Conservation (phyloP, 2,113 vertebrate species). For the Larimichthys crocea region DNA sequence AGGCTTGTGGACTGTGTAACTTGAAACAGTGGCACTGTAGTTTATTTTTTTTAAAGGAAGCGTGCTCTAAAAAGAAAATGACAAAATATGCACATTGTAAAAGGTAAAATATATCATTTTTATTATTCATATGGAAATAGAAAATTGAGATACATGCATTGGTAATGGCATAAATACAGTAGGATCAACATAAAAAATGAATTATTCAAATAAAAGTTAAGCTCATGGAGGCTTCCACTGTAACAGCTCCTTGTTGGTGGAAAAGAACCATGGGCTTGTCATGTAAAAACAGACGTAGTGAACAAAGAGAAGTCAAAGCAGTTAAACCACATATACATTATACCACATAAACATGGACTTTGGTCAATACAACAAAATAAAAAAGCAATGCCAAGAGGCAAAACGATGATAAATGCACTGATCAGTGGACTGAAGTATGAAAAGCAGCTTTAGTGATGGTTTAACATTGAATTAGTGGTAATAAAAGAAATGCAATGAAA, state of each 20-base stretch:
- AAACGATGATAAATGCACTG: background rate
- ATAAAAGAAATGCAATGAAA: slow-evolving; percentile 49
- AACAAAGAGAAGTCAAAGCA: slow-evolving; percentile 39
- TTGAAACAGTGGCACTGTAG: no score
- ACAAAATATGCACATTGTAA: background rate
- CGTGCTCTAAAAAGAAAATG: background rate
- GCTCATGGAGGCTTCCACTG: slow-evolving; percentile 11
- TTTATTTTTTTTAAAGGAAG: background rate
- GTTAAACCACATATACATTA: slow-evolving; percentile 49
- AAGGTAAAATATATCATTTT: slow-evolving; percentile 57
- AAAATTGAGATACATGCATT: slow-evolving; percentile 73
- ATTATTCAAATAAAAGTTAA: slow-evolving; percentile 7
- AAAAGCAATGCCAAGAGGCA: slow-evolving; percentile 1
- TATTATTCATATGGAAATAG: slow-evolving; percentile 69
- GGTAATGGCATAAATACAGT: slow-evolving; percentile 70
- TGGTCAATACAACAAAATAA: slow-evolving; percentile 51
- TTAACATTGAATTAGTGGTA: slow-evolving; percentile 29
- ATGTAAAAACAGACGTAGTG: slow-evolving; percentile 1
- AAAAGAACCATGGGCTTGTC: slow-evolving; percentile 13
- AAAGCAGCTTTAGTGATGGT: slow-evolving; percentile 47
- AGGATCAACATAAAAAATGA: slow-evolving; percentile 25
- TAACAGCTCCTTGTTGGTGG: slow-evolving; percentile 34
- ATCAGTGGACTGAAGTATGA: slow-evolving; percentile 11
- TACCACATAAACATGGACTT: slow-evolving; percentile 45
- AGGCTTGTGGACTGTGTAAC: background rate